phyloP scores from a whole-genome alignment of 2,888 invertebrate species.

The Rhaphigaster nebulosa region DNA sequence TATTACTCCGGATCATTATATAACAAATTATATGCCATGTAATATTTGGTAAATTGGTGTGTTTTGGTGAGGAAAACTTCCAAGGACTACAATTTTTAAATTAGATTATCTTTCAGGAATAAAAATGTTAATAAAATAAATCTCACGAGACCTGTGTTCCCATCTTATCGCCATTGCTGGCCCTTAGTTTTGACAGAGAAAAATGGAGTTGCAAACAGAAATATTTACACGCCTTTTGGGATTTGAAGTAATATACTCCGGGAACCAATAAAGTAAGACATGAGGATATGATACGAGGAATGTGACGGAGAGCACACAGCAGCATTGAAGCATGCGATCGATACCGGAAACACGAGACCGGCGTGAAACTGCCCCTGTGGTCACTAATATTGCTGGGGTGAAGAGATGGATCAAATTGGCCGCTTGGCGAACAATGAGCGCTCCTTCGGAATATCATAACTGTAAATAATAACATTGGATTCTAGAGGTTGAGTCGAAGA shows the following conservation, averaged over 20 bases:
- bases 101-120: no score
- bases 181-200: neutral
- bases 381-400: neutral
- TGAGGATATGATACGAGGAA: neutral
- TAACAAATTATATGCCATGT: no score
- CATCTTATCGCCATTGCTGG: neutral
- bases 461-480: neutral
- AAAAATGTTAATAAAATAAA: no score
- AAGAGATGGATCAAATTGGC: neutral
- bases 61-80: no score
- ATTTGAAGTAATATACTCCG: neutral
- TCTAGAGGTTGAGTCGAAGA: neutral
- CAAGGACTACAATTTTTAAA: no score
- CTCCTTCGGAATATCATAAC: neutral
- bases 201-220: neutral
- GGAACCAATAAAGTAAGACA: neutral
- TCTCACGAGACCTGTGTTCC: no score
- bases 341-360: constrained; percentile 11
- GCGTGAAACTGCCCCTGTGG: neutral
- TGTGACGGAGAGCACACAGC: neutral
- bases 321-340: constrained; percentile 18
- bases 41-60: no score
- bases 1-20: no score
- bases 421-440: neutral
- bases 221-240: neutral